phyloP scores from a whole-genome alignment of 2,113 vertebrate genomes.

The Uria aalge region DNA sequence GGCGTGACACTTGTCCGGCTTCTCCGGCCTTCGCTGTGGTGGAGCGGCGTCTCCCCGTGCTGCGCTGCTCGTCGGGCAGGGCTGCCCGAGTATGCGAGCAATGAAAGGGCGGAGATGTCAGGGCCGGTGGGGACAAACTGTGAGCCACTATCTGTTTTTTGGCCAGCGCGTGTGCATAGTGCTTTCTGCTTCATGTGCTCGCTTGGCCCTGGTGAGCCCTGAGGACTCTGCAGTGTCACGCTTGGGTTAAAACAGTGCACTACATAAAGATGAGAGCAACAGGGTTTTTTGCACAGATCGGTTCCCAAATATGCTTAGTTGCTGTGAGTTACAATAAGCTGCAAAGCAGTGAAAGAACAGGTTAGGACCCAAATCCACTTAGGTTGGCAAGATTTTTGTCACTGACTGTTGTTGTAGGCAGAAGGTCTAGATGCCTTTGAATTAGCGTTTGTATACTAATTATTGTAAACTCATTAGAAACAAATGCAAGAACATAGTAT shows the following conservation, averaged over 20 bases:
- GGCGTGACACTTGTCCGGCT: not conserved
- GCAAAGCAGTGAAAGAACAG: not conserved
- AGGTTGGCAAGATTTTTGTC: not conserved
- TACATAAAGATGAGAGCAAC: not conserved
- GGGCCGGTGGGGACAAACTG: no score
- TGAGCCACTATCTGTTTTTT: not conserved
- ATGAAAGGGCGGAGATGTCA: not conserved
- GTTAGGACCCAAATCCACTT: not conserved
- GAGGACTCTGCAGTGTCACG: not conserved
- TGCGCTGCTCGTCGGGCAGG: not conserved
- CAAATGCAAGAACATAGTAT: not conserved
- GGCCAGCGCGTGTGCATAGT: accelerated
- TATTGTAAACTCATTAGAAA: not conserved
- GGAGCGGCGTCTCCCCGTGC: accelerated
- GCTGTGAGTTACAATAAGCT: not conserved
- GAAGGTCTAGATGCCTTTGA: not conserved
- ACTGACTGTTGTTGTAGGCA: not conserved
- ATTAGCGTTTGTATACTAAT: not conserved
- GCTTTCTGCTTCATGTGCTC: not conserved
- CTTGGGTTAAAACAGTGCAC: not conserved
- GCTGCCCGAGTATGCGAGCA: accelerated
- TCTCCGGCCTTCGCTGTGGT: accelerated
- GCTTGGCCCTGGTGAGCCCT: not conserved
- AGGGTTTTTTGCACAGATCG: not conserved
- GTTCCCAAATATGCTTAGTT: not conserved